Conservation (phyloP, 2,797 vertebrate species). For the Potorous gilbertii region DNA sequence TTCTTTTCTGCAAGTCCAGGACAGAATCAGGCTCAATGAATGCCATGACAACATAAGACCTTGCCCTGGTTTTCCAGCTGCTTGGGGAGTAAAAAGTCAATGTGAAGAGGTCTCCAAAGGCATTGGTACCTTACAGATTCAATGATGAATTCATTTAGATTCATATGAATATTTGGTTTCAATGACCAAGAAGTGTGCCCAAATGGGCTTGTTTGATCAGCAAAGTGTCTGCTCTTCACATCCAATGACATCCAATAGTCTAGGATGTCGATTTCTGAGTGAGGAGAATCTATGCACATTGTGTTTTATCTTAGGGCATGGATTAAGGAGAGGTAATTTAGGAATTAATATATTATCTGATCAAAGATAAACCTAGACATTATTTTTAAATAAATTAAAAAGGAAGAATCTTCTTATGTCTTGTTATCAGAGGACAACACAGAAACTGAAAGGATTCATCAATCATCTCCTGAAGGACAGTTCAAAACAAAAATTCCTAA, state of each 20-base stretch:
- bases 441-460: no score
- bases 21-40: slow-evolving; percentile 58
- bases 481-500: no score
- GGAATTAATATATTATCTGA: no score
- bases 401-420: no score
- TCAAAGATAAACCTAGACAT: no score
- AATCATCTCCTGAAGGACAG: no score
- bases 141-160: neutral
- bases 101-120: slow-evolving; percentile 53
- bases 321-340: neutral
- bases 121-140: slow-evolving; percentile 42
- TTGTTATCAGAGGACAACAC: no score
- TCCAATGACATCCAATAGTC: neutral
- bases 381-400: no score
- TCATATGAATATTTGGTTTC: slow-evolving; percentile 36
- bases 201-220: neutral
- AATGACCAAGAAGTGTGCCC: slow-evolving; percentile 25
- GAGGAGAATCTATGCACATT: neutral
- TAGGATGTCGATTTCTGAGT: neutral
- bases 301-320: neutral
- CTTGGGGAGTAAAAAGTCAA: slow-evolving; percentile 56
- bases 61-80: slow-evolving; percentile 45
- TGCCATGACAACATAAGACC: slow-evolving; percentile 49
- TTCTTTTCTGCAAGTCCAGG: slow-evolving; percentile 21
- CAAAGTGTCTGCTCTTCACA: neutral